Conservation (phyloP, 2,113 vertebrate genomes). For the Microcebus tavaratra region DNA sequence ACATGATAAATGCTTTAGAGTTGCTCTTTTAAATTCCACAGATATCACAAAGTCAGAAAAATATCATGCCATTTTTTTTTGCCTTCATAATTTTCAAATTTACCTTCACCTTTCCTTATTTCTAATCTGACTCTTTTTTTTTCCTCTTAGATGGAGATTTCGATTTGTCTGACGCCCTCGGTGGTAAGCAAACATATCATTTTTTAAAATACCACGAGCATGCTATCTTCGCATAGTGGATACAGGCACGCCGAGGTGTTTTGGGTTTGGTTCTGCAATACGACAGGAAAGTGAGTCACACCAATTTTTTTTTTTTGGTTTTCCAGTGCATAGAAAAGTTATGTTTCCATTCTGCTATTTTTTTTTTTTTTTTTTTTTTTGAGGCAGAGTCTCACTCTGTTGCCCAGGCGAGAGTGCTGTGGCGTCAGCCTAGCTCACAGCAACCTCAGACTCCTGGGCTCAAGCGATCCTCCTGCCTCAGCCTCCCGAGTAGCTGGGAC, state of each 20-base stretch:
- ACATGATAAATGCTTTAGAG: fast-evolving
- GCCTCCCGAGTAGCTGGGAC: too few relatives aligned
- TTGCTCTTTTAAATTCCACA: fast-evolving
- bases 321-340: not conserved
- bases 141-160: not conserved
- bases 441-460: too few relatives aligned
- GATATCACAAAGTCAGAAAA: not conserved
- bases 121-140: not conserved
- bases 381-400: too few relatives aligned
- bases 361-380: too few relatives aligned
- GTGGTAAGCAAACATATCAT: not conserved
- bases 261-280: not conserved
- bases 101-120: too few relatives aligned
- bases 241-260: not conserved
- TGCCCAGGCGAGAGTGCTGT: too few relatives aligned
- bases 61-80: too few relatives aligned
- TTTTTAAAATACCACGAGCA: not conserved
- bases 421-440: too few relatives aligned
- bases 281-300: not conserved
- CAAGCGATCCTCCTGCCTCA: too few relatives aligned
- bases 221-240: fast-evolving
- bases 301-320: not conserved
- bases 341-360: not conserved
- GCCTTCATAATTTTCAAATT: not conserved
- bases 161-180: not conserved